Evolutionary conservation across 1,140 invertebrate species (phyloP).

Genomic region (Apolygus lucorum): DNA sequence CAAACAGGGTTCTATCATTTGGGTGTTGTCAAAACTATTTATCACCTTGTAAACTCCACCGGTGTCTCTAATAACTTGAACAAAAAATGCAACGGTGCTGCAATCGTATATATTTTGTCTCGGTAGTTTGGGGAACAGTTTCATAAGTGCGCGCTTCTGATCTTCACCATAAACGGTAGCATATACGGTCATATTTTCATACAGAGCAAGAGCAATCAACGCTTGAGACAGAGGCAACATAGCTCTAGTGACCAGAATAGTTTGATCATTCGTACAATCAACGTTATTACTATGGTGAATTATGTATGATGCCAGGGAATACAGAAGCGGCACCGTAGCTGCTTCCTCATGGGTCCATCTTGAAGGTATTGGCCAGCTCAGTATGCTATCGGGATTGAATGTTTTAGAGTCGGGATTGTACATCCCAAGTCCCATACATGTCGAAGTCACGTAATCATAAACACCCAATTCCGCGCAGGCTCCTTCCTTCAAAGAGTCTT

Average conservation of each 20-base stretch:
- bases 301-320: conserved; percentile 26
- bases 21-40: not conserved
- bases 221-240: conserved; percentile 6
- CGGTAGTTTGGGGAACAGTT: not conserved
- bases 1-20: not conserved
- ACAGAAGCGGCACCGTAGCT: conserved; percentile 46
- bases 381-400: conserved; percentile 26
- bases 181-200: not conserved
- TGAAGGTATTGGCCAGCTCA: conserved; percentile 44
- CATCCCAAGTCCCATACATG: not conserved
- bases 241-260: conserved; percentile 2
- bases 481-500: not conserved
- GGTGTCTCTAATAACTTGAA: not conserved
- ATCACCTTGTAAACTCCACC: not conserved
- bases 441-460: not conserved
- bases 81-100: not conserved
- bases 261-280: not conserved
- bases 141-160: not conserved
- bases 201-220: not conserved
- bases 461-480: not conserved
- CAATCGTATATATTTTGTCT: not conserved
- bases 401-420: not conserved
- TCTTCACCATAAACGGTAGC: not conserved
- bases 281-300: not conserved
- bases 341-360: conserved; percentile 50